A percentile compares a stretch with the other conserved stretches of the same genome.
Conservation (phyloP, 2,113 vertebrate genomes). For the Aphelocoma coerulescens region DNA sequence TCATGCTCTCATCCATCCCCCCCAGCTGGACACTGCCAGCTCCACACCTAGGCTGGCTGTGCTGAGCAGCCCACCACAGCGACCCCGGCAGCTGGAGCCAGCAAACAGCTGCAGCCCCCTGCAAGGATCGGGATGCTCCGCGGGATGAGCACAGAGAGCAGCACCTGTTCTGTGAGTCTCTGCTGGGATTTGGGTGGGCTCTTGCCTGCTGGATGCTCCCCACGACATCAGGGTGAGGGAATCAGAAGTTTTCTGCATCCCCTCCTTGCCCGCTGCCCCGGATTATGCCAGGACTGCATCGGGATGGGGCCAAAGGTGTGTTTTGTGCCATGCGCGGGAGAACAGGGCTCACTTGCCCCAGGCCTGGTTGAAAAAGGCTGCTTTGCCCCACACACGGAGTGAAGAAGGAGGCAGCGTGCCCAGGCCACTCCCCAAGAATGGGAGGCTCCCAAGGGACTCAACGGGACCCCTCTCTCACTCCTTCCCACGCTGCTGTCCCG, state of each 20-base stretch:
- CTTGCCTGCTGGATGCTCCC: neutral
- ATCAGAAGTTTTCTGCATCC: neutral
- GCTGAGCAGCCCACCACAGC: neutral
- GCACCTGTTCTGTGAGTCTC: rapidly evolving
- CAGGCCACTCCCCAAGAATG: neutral
- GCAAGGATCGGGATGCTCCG: neutral
- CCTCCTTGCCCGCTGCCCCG: neutral
- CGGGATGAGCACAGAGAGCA: neutral
- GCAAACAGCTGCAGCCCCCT: neutral
- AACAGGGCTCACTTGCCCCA: neutral
- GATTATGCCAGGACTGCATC: neutral
- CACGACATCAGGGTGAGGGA: neutral
- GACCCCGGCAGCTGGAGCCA: neutral
- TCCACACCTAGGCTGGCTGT: neutral
- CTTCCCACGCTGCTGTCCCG: neutral
- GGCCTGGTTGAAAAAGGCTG: neutral
- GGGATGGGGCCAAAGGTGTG: rapidly evolving
- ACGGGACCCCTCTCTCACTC: neutral
- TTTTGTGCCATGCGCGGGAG: rapidly evolving
- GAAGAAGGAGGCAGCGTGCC: neutral
- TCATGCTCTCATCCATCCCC: neutral
- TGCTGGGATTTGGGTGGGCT: neutral
- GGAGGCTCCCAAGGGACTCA: neutral
- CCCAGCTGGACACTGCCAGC: neutral
- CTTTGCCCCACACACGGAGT: neutral